These are phyloP conservation scores for Acanthochromis polyacanthus DNA, from an alignment of 2,113 vertebrate genomes.

Conservation along the genomic window DNA sequence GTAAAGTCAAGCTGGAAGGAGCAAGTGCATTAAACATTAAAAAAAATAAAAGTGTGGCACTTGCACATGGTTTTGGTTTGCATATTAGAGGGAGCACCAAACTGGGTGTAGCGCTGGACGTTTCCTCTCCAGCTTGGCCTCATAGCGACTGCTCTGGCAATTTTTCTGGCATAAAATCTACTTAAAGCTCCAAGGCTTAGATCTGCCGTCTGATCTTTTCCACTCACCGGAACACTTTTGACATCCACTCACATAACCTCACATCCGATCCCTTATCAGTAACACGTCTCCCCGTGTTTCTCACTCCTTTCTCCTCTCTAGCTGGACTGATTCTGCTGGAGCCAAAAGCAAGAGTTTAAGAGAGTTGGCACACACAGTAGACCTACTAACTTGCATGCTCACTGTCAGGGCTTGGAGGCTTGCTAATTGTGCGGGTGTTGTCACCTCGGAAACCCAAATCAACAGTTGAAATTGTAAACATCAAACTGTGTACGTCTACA, in stretches of 20 bases:
- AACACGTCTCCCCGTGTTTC: constrained; percentile 55
- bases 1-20: constrained; percentile 61
- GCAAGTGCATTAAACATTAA: constrained; percentile 2
- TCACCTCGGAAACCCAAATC: constrained; percentile 35
- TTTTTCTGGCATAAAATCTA: constrained; percentile 48
- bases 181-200: constrained; percentile 49
- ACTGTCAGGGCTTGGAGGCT: constrained; percentile 61
- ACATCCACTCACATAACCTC: constrained; percentile 55
- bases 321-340: constrained; percentile 57
- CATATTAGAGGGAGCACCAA: background rate
- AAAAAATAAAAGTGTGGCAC: background rate
- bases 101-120: constrained; percentile 22
- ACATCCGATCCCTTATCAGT: constrained; percentile 34
- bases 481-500: background rate
- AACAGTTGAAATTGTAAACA: background rate
- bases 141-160: constrained; percentile 44
- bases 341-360: constrained; percentile 23
- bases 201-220: constrained; percentile 50
- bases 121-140: constrained; percentile 66
- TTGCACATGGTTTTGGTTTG: constrained; percentile 20
- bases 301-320: constrained; percentile 50
- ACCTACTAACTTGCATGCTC: constrained; percentile 74
- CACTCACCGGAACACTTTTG: constrained; percentile 41
- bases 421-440: constrained; percentile 36
- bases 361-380: constrained; percentile 37